Base-by-base conservation (phyloP, 1,140 invertebrate genomes). In the Pseudachorutes palmiensis region DNA sequence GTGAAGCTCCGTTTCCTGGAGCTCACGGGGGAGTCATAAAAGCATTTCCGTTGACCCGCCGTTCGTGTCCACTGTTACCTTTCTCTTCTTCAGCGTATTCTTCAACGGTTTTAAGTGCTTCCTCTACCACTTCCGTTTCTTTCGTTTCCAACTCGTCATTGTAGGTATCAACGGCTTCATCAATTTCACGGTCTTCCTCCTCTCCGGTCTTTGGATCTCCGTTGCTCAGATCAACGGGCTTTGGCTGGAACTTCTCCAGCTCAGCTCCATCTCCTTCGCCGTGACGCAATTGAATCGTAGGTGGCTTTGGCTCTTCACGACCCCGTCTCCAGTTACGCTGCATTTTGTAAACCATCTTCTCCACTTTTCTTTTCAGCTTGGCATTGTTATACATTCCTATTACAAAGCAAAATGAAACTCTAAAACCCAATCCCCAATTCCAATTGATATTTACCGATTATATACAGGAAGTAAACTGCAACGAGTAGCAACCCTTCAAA, bases 401-500 rank as follows among this genome's bases (percentile, higher is more conserved):
- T 9, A 9, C 12, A 9, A 55, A 19, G 12, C 5, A 55, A 12
- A 24, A 55, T 24, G 51, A 55, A 19, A n/a, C n/a, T n/a, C n/a
- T n/a, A n/a, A n/a, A n/a, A n/a, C n/a, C n/a, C n/a, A 24, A 14
- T 55, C 24, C 24, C 51, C 24, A 55, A 55, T 55, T 55, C 5
- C 3, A 14, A 14, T 55, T 55, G 36, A 45, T 12, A 45, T 45
- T 45, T 66, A 75, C 74, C 68, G 16, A 75, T 24, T 3, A 79
- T 74, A 66, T 78, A 79, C 2, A 77, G 30, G 16, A 66, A 65
- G 65, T 77, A 79, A 1, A 87, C 77, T 1, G 89, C 77, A 1
- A 87, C 77, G 36, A 90, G 82, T 30, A 91, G 69, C 5, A 78
- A 73, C 0, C 88, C 85, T 76, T 92, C 91, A 71, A 86, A 87